These are phyloP conservation scores for Burhinus oedicnemus DNA, from an alignment of 2,113 vertebrate species.

Conservation along the genomic window DNA sequence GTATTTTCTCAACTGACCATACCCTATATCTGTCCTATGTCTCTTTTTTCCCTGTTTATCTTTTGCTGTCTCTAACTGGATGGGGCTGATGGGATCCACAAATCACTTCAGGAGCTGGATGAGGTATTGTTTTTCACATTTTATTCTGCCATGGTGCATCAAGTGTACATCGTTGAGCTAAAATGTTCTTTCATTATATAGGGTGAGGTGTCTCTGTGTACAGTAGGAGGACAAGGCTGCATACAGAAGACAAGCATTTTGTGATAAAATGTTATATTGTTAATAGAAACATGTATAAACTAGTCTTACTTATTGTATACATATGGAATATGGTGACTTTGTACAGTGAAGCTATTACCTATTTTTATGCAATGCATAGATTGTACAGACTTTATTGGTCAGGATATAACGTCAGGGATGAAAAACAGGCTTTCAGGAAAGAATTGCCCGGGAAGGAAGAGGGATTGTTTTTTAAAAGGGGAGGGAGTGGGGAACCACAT, in stretches of 20 bases:
- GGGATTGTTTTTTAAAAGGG: background rate
- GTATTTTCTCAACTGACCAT: slow-evolving; percentile 69
- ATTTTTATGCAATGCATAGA: background rate
- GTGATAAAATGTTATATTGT: background rate
- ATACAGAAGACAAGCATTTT: background rate
- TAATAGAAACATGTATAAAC: background rate
- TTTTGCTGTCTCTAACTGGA: slow-evolving; percentile 81
- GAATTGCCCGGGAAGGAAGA: background rate
- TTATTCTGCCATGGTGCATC: slow-evolving; percentile 14
- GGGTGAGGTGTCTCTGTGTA: background rate
- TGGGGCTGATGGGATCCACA: slow-evolving; percentile 84
- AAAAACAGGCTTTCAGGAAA: background rate
- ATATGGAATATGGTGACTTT: background rate
- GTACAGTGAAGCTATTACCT: background rate
- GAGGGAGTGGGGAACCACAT: background rate
- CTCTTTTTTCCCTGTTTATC: slow-evolving; percentile 61
- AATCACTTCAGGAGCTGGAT: slow-evolving; percentile 94
- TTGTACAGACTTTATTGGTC: background rate
- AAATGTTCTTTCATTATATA: background rate
- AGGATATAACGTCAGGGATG: background rate
- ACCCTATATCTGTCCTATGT: slow-evolving; percentile 76
- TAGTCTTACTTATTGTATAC: background rate
- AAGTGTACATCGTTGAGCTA: background rate
- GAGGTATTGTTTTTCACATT: slow-evolving; percentile 86
- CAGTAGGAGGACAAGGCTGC: background rate